phyloP scores from a whole-genome alignment of 2,113 vertebrate genomes.

The Brachypteracias leptosomus region DNA sequence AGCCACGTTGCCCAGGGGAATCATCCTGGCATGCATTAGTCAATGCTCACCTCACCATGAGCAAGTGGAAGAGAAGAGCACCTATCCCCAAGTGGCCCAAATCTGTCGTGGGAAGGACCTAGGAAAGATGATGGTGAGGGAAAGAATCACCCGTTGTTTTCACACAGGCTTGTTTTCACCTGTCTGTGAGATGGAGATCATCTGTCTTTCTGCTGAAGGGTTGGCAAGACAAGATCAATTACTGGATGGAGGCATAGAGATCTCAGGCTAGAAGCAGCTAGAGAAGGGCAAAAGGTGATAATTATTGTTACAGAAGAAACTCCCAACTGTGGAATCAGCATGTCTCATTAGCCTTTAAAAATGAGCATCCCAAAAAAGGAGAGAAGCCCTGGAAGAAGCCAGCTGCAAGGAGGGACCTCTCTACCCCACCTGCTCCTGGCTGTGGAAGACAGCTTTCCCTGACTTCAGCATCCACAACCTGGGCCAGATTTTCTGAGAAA shows the following conservation, averaged over 20 bases:
- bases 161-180: neutral
- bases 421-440: neutral
- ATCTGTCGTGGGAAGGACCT: neutral
- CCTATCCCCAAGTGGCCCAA: neutral
- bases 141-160: neutral
- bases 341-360: neutral
- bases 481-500: neutral
- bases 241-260: neutral
- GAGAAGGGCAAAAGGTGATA: neutral
- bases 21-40: accelerated
- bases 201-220: neutral
- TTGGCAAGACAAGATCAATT: neutral
- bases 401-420: neutral
- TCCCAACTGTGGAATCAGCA: neutral
- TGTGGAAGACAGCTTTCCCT: neutral
- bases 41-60: neutral
- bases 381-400: neutral
- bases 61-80: neutral
- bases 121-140: neutral
- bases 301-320: neutral
- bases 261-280: neutral
- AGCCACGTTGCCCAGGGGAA: accelerated
- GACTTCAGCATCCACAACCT: neutral
- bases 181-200: neutral
- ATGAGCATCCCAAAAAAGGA: neutral